Evolutionary conservation across 1,140 invertebrate genomes (phyloP).

Genomic region (Drosophila ercepeae): DNA sequence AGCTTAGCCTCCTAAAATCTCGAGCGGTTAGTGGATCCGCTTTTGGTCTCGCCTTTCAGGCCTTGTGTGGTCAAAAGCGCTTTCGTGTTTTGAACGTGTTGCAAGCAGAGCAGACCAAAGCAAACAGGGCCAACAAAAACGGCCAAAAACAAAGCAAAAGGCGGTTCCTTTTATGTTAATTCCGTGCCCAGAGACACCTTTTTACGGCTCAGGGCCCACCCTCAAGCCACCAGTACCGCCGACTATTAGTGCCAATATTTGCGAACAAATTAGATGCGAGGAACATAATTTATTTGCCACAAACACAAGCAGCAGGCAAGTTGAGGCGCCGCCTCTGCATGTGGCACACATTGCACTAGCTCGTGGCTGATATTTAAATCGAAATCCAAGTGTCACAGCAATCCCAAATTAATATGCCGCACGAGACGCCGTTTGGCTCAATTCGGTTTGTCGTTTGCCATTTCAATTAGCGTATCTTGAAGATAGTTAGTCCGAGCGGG

Average conservation of each 20-base stretch:
- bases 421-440: slow-evolving; percentile 31
- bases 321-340: slow-evolving; percentile 24
- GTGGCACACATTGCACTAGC: slow-evolving; percentile 34
- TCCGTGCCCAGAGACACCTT: slow-evolving; percentile 34
- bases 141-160: slow-evolving; percentile 23
- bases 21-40: slow-evolving; percentile 6
- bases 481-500: slow-evolving; percentile 53
- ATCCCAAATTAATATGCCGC: slow-evolving; percentile 42
- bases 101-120: slow-evolving; percentile 15
- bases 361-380: slow-evolving; percentile 47
- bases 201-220: neutral
- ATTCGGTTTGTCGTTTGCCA: slow-evolving; percentile 33
- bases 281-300: slow-evolving; percentile 65
- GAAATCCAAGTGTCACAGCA: slow-evolving; percentile 44
- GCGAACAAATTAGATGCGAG: slow-evolving; percentile 25
- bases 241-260: slow-evolving; percentile 55
- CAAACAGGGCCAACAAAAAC: slow-evolving; percentile 19
- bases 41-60: slow-evolving; percentile 12
- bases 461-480: slow-evolving; percentile 66
- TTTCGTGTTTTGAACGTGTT: slow-evolving; percentile 31
- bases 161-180: slow-evolving; percentile 72
- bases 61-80: slow-evolving; percentile 13
- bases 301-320: slow-evolving; percentile 55
- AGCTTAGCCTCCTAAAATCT: neutral
- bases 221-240: neutral